These are phyloP conservation scores for Esox masquinongy DNA, from an alignment of 2,797 vertebrate species.

Conservation along the genomic window DNA sequence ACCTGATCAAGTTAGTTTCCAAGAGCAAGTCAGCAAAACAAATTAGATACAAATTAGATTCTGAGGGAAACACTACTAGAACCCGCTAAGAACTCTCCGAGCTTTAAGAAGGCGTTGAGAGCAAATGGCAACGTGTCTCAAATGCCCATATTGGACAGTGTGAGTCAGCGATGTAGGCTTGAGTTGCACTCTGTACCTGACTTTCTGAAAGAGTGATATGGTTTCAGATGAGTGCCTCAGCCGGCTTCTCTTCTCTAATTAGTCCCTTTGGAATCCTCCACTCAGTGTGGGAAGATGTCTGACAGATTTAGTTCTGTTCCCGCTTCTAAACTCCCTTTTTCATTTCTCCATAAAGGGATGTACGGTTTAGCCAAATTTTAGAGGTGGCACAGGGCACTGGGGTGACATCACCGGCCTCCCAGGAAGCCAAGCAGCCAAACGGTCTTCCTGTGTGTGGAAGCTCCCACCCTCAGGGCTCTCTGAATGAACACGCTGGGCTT, in stretches of 20 bases:
- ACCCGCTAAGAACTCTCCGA: constrained; percentile 18
- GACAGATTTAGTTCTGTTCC: constrained; percentile 50
- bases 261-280: constrained; percentile 52
- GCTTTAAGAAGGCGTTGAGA: constrained; percentile 16
- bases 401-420: constrained; percentile 1
- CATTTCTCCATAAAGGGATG: constrained; percentile 7
- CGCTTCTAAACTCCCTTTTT: constrained; percentile 39
- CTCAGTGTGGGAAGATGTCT: constrained; percentile 50
- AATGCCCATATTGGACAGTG: constrained; percentile 29
- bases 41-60: constrained; percentile 2
- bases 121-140: constrained; percentile 26
- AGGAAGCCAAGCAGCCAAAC: neutral
- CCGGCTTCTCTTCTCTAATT: constrained; percentile 43
- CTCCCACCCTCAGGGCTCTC: neutral
- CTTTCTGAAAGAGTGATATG: constrained; percentile 38
- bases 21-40: neutral
- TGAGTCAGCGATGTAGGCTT: constrained; percentile 36
- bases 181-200: constrained; percentile 25
- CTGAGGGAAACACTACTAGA: constrained; percentile 1
- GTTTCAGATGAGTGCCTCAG: constrained; percentile 44
- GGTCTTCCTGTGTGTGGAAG: neutral
- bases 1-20: neutral
- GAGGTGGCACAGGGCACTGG: neutral
- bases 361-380: neutral
- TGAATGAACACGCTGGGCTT: neutral